Percentiles rank a stretch among this genome's conserved stretches.
Conservation (phyloP, 2,797 vertebrate species). For the Clamator glandarius region DNA sequence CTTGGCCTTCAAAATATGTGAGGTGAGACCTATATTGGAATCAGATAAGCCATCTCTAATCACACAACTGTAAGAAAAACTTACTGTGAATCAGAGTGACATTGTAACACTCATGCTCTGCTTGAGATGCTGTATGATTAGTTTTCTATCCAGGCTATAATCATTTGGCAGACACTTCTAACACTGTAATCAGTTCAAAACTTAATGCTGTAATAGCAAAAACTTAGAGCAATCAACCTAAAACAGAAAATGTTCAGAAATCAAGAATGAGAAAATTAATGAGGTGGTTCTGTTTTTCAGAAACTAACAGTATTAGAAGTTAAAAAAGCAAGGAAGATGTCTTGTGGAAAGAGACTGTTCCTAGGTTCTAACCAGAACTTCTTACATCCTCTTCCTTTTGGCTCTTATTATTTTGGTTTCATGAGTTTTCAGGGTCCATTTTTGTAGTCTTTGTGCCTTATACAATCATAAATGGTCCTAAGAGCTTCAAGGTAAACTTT, state of each 20-base stretch:
- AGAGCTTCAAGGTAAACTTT: neutral
- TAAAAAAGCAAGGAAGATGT: neutral
- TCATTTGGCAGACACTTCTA: slow-evolving; percentile 7
- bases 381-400: neutral
- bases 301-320: neutral
- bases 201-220: neutral
- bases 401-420: neutral
- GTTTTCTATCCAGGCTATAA: neutral
- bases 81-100: neutral
- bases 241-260: neutral
- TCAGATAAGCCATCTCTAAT: neutral
- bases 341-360: neutral
- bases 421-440: neutral
- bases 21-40: fast-evolving
- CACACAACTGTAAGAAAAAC: neutral
- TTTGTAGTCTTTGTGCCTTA: neutral
- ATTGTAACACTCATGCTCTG: neutral
- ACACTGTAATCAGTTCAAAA: neutral
- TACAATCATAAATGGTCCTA: neutral
- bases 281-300: neutral
- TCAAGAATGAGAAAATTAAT: neutral
- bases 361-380: neutral
- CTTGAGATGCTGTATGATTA: neutral
- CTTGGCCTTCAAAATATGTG: neutral
- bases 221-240: slow-evolving; percentile 7